Conservation (phyloP, 1,140 invertebrate genomes). For the Ceratina japonica region DNA sequence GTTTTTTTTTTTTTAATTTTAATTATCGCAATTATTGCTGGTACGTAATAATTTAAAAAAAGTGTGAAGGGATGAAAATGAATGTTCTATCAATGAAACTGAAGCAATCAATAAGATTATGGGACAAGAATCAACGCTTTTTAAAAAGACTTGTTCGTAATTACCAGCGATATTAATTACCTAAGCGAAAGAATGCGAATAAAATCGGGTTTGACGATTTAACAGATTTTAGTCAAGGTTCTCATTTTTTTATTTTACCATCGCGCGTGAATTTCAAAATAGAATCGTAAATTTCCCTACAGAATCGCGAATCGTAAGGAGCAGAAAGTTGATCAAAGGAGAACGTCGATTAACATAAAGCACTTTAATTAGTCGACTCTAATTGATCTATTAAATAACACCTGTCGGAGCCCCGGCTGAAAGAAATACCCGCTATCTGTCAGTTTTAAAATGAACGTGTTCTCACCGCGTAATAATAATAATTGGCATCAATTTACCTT, state of each 20-base stretch:
- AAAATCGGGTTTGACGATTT: constrained; percentile 10
- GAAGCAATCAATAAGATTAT: not conserved
- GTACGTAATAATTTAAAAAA: not conserved
- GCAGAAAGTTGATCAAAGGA: constrained; percentile 13
- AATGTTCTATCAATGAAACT: not conserved
- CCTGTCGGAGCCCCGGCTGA: constrained; percentile 14
- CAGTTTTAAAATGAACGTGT: constrained; percentile 33
- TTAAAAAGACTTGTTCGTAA: not conserved
- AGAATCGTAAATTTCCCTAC: not conserved
- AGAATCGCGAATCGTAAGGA: not conserved
- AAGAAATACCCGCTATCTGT: constrained; percentile 9
- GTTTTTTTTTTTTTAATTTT: no score
- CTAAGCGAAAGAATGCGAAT: not conserved
- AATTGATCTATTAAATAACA: constrained; percentile 42
- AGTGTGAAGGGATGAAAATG: not conserved
- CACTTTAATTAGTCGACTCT: constrained; percentile 29
- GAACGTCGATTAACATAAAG: constrained; percentile 33
- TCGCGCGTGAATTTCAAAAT: not conserved
- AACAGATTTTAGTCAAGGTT: not conserved
- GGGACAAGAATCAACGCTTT: not conserved
- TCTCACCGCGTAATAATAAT: constrained; percentile 14
- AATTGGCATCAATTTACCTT: constrained; percentile 20
- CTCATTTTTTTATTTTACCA: not conserved
- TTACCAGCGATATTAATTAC: constrained; percentile 11
- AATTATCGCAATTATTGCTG: no score